These are phyloP conservation scores for Oophaga sylvatica DNA, from an alignment of 2,797 vertebrate species.

Conservation along the genomic window DNA sequence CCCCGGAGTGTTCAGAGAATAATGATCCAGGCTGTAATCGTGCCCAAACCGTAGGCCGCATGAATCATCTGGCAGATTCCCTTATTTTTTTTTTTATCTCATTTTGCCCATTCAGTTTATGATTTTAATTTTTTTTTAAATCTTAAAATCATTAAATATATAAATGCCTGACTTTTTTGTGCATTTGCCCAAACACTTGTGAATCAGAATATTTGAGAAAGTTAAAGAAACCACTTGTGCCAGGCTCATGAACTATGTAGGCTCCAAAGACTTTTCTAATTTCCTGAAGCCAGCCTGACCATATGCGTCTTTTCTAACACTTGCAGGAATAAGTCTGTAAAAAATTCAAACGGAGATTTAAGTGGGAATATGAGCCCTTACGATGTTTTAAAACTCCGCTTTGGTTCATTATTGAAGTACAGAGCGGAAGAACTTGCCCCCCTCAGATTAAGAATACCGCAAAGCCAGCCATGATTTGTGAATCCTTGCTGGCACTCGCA, in stretches of 20 bases:
- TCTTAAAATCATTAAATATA: background rate
- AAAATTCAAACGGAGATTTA: constrained; percentile 35
- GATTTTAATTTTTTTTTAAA: background rate
- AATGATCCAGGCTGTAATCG: too few species aligned
- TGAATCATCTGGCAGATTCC: too few species aligned
- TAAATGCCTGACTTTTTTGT: background rate
- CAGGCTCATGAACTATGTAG: constrained; percentile 30
- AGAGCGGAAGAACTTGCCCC: constrained; percentile 15
- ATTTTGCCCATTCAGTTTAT: background rate
- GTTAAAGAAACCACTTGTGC: constrained; percentile 7
- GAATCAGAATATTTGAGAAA: background rate
- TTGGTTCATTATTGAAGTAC: constrained; percentile 34
- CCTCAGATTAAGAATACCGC: background rate
- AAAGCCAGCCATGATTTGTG: constrained; percentile 41
- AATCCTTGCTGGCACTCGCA: constrained; percentile 47
- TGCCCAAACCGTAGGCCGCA: too few species aligned
- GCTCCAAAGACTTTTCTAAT: constrained; percentile 41
- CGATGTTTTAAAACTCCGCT: constrained; percentile 21
- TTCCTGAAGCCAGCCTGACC: constrained; percentile 41
- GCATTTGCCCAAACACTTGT: background rate
- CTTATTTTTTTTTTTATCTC: background rate
- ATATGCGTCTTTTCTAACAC: constrained; percentile 47
- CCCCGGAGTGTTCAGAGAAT: too few species aligned
- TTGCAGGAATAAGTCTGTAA: constrained; percentile 38
- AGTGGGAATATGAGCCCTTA: constrained; percentile 35